These are phyloP conservation scores for Zaprionus ghesquierei DNA, from an alignment of 1,140 invertebrate species.

Conservation along the genomic window DNA sequence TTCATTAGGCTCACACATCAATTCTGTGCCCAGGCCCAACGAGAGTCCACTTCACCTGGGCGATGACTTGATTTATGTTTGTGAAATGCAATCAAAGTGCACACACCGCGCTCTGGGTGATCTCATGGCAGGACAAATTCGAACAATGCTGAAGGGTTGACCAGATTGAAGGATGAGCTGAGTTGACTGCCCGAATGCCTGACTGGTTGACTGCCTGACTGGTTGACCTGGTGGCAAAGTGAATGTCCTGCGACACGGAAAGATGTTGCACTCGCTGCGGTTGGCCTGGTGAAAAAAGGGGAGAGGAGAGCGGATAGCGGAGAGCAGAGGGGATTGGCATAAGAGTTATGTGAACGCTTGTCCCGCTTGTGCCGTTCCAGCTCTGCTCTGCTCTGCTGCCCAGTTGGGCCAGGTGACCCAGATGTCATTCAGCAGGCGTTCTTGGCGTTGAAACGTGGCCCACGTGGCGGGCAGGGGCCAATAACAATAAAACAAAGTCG, in stretches of 20 bases:
- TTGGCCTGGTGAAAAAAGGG: not conserved
- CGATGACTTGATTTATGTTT: not conserved
- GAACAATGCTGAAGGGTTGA: conserved; percentile 14
- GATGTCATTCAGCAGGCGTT: conserved; percentile 63
- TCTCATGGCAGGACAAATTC: conserved; percentile 10
- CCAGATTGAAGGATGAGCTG: not conserved
- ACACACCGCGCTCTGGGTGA: not conserved
- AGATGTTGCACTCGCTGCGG: not conserved
- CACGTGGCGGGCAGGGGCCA: conserved; percentile 51
- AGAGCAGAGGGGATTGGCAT: conserved; percentile 4
- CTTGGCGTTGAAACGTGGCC: conserved; percentile 67
- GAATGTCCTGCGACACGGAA: conserved; percentile 4
- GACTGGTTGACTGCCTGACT: not conserved
- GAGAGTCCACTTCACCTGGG: not conserved
- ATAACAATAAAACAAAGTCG: conserved; percentile 70
- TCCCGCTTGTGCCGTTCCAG: not conserved
- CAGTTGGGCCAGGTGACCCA: conserved; percentile 69
- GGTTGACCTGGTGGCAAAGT: conserved; percentile 4
- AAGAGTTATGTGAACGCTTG: conserved; percentile 49
- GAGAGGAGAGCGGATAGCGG: not conserved
- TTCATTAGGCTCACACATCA: not conserved
- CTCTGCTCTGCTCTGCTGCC: not conserved
- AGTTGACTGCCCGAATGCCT: not conserved
- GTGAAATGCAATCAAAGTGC: not conserved
- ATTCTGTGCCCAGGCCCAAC: not conserved